These are phyloP conservation scores for Phyllostomus hastatus DNA, from an alignment of 2,113 vertebrate species.

Conservation along the genomic window DNA sequence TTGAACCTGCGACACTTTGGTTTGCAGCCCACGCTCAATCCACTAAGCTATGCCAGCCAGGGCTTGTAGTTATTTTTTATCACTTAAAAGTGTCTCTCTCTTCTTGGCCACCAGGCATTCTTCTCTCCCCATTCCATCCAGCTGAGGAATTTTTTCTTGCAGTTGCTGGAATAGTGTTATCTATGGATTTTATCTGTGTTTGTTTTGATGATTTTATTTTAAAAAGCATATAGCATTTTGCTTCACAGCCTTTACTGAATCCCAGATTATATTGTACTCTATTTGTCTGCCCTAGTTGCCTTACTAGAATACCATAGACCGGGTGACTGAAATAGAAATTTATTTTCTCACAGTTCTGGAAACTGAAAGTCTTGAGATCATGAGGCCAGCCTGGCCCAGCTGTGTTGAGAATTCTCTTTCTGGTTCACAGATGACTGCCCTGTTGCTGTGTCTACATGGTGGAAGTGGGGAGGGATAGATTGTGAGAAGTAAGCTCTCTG, in stretches of 20 bases:
- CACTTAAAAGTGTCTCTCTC: not conserved
- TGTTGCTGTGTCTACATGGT: not conserved
- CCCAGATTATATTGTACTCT: rapidly evolving
- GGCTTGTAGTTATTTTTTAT: not conserved
- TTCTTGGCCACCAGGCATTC: not conserved
- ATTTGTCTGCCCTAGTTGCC: not conserved
- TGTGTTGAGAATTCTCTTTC: not conserved
- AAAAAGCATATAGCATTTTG: not conserved
- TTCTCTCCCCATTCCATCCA: not conserved
- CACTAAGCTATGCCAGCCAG: too few species aligned
- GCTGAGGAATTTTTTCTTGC: not conserved
- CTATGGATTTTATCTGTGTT: not conserved
- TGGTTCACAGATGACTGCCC: rapidly evolving
- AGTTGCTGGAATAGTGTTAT: not conserved
- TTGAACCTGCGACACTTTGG: too few species aligned
- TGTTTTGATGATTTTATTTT: not conserved
- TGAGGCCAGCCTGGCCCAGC: not conserved
- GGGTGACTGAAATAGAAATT: not conserved
- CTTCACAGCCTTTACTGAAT: not conserved
- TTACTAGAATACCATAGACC: not conserved
- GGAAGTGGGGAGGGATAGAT: not conserved
- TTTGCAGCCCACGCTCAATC: too few species aligned
- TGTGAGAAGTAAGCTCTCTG: not conserved
- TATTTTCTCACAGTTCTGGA: not conserved
- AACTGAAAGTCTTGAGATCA: not conserved